Evolutionary conservation across 2,113 vertebrate genomes (phyloP).

Genomic region (Tachuris rubrigastra): DNA sequence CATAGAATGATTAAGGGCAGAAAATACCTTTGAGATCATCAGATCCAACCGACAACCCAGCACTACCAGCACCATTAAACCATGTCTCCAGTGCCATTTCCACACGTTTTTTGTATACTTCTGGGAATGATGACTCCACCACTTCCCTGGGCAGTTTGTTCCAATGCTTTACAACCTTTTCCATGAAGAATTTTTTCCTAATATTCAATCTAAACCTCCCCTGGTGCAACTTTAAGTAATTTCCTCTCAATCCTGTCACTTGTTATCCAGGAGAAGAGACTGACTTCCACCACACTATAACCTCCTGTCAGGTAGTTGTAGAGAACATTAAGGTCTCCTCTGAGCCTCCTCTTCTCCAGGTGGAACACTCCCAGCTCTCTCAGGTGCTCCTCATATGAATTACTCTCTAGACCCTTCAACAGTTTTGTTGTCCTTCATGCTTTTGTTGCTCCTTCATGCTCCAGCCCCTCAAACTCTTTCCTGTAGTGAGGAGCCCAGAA

Average conservation of each 20-base stretch:
- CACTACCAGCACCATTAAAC: background rate
- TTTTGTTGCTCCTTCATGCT: background rate
- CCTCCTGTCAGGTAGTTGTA: background rate
- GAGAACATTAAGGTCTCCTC: background rate
- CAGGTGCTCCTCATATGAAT: rapidly evolving
- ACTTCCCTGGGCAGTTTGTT: background rate
- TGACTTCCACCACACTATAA: rapidly evolving
- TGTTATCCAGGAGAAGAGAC: background rate
- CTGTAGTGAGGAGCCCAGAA: background rate
- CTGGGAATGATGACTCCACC: background rate
- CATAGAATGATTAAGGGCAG: background rate
- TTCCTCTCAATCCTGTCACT: background rate
- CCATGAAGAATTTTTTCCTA: background rate
- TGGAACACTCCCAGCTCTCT: background rate
- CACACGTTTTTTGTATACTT: background rate
- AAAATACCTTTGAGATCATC: background rate
- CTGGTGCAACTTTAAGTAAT: rapidly evolving
- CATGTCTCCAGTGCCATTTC: background rate
- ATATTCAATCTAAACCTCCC: background rate
- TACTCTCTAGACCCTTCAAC: background rate
- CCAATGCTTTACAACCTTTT: background rate
- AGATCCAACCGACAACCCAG: background rate
- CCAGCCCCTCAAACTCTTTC: rapidly evolving
- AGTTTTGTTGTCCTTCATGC: background rate
- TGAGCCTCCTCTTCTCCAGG: background rate